Conservation (phyloP, 92 coral and sea anemone genomes). For the Paragorgia papillata region DNA sequence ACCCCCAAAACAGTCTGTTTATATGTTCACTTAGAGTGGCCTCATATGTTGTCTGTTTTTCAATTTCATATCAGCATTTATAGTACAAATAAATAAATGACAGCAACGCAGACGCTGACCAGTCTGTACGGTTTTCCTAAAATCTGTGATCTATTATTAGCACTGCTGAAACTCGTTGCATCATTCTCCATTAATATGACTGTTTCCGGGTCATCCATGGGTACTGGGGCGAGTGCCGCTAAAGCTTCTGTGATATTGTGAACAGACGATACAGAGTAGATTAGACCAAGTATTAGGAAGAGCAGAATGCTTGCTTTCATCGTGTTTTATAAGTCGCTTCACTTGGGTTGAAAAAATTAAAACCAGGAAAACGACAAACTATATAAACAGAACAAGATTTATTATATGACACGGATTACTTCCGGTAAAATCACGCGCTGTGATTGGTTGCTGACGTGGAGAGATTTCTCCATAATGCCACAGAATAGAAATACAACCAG, state of each 20-base stretch:
- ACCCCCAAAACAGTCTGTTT: too few species aligned
- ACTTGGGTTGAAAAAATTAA: slow-evolving; percentile 8
- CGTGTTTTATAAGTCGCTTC: slow-evolving; percentile 11
- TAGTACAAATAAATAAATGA: not conserved
- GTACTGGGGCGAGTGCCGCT: slow-evolving; percentile 90
- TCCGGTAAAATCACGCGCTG: too few species aligned
- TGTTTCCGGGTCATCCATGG: slow-evolving; percentile 76
- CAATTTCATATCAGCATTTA: too few species aligned
- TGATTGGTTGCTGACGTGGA: too few species aligned
- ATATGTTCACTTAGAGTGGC: not conserved
- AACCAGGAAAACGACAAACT: slow-evolving; percentile 14
- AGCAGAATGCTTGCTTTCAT: slow-evolving; percentile 42
- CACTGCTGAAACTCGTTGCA: not conserved
- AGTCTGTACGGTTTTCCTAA: not conserved
- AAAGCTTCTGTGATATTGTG: slow-evolving; percentile 98
- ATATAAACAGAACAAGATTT: slow-evolving; percentile 2
- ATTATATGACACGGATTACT: too few species aligned
- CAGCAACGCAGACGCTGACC: not conserved
- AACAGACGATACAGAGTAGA: slow-evolving; percentile 55
- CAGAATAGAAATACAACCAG: too few species aligned
- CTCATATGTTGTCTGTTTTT: not conserved
- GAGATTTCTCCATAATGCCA: too few species aligned
- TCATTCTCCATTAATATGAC: slow-evolving; percentile 51
- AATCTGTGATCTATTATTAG: not conserved
- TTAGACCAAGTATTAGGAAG: slow-evolving; percentile 35